A percentile compares a stretch with the other conserved stretches of the same genome.
Conservation (phyloP, 2,888 invertebrate species). For the Sceliomorpha sp. region DNA sequence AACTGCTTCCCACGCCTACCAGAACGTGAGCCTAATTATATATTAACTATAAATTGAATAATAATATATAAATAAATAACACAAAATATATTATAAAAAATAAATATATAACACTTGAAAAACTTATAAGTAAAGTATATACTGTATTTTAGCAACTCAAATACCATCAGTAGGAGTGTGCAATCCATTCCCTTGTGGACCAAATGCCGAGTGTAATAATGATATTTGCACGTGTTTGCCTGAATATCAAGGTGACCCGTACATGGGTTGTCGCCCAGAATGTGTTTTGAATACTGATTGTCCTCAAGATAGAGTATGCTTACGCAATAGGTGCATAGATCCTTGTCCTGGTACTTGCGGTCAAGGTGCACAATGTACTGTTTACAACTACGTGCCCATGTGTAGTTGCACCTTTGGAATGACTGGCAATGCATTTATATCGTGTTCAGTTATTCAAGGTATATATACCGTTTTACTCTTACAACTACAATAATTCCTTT, state of each 20-base stretch:
- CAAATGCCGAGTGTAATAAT: slow-evolving; percentile 87
- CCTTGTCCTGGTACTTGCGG: slow-evolving; percentile 79
- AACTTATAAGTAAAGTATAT: neutral
- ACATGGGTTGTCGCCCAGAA: slow-evolving; percentile 87
- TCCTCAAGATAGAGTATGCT: slow-evolving; percentile 84
- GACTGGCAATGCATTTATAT: slow-evolving; percentile 87
- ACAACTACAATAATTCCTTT: too few species aligned
- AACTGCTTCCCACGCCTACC: slow-evolving; percentile 79
- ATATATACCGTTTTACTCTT: too few species aligned
- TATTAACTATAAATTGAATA: neutral
- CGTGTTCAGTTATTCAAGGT: slow-evolving; percentile 74
- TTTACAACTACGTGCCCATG: slow-evolving; percentile 79
- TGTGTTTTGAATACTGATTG: slow-evolving; percentile 84
- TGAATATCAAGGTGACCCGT: slow-evolving; percentile 83
- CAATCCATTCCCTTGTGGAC: slow-evolving; percentile 86
- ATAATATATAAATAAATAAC: neutral
- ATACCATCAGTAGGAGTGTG: slow-evolving; percentile 83
- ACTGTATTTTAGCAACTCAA: neutral
- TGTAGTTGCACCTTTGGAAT: slow-evolving; percentile 85
- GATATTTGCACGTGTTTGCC: slow-evolving; percentile 82
- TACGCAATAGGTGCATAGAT: slow-evolving; percentile 84
- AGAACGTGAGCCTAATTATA: slow-evolving; percentile 29
- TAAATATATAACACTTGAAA: too few species aligned
- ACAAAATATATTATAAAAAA: slow-evolving; percentile 1
- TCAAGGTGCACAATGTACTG: slow-evolving; percentile 81